These are phyloP conservation scores for Diploscapter pachys DNA, from an alignment of 1,140 invertebrate species.

Conservation along the genomic window DNA sequence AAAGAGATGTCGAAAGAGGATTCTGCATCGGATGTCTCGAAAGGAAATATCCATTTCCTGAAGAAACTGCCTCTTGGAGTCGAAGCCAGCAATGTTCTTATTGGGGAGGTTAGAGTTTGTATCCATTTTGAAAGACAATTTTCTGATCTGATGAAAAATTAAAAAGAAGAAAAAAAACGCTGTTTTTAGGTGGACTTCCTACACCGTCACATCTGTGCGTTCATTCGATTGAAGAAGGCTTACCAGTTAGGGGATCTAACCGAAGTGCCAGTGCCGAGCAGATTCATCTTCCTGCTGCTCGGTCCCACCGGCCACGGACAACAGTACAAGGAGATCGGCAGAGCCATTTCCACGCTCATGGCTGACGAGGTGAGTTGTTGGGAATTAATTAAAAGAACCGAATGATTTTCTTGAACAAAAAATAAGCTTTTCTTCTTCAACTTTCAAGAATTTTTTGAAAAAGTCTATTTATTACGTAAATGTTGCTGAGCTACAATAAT, in stretches of 20 bases:
- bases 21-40: constrained; percentile 59
- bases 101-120: constrained; percentile 71
- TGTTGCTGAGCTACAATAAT: no score
- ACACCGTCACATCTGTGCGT: constrained; percentile 81
- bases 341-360: constrained; percentile 97
- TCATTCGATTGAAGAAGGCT: constrained; percentile 83
- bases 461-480: no score
- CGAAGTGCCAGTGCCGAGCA: constrained; percentile 90
- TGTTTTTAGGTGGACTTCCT: constrained; percentile 76
- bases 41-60: constrained; percentile 89
- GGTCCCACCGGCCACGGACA: constrained; percentile 78
- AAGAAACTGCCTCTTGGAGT: constrained; percentile 92
- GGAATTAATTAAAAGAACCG: not conserved
- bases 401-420: constrained; percentile 12
- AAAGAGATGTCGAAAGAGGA: constrained; percentile 52
- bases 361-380: constrained; percentile 76
- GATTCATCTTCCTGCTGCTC: constrained; percentile 89
- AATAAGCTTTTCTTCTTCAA: not conserved
- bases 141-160: not conserved
- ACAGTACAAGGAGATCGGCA: constrained; percentile 91
- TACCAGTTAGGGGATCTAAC: constrained; percentile 88
- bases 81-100: constrained; percentile 92
- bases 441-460: no score
- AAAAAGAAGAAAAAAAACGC: not conserved
- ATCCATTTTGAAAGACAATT: not conserved